Evolutionary conservation across 2,113 vertebrate genomes (phyloP).

Genomic region (Paraplagusia blochii): DNA sequence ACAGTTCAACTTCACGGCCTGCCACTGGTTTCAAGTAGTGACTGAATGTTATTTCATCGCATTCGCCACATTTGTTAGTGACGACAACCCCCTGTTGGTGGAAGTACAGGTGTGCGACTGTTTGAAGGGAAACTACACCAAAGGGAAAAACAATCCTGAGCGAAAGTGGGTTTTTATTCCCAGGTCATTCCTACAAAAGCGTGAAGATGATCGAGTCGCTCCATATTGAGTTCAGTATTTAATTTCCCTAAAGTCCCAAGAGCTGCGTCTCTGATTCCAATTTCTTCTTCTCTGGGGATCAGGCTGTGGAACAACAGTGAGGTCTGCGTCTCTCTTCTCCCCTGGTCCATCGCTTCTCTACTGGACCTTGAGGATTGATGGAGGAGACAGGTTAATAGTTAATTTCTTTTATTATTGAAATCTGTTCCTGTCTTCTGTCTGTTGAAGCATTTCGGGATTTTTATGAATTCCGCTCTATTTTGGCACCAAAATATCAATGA

Average conservation of each 20-base stretch:
- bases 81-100: too few species aligned
- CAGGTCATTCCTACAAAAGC: slow-evolving; percentile 61
- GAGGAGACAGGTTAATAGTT: slow-evolving; percentile 50
- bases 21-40: too few species aligned
- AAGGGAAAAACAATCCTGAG: slow-evolving; percentile 55
- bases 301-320: slow-evolving; percentile 49
- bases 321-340: slow-evolving; percentile 19
- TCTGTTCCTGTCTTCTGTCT: too few species aligned
- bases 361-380: slow-evolving; percentile 25
- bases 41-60: too few species aligned
- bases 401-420: too few species aligned
- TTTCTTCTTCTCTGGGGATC: slow-evolving; percentile 57
- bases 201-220: slow-evolving; percentile 59
- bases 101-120: slow-evolving; percentile 21
- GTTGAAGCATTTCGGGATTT: slow-evolving; percentile 20
- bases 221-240: slow-evolving; percentile 64
- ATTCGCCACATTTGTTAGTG: too few species aligned
- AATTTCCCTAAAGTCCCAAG: slow-evolving; percentile 66
- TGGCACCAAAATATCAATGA: too few species aligned
- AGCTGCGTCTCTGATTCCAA: slow-evolving; percentile 63
- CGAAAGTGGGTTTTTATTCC: slow-evolving; percentile 65
- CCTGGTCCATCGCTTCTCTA: slow-evolving; percentile 30
- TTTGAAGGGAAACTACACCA: slow-evolving; percentile 63
- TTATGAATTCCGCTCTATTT: slow-evolving; percentile 16
- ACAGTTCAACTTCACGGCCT: too few species aligned